Evolutionary conservation across 2,797 vertebrate species (phyloP), one percentile per base, ranked within the genome.

Genomic region (Champsocephalus gunnari): DNA sequence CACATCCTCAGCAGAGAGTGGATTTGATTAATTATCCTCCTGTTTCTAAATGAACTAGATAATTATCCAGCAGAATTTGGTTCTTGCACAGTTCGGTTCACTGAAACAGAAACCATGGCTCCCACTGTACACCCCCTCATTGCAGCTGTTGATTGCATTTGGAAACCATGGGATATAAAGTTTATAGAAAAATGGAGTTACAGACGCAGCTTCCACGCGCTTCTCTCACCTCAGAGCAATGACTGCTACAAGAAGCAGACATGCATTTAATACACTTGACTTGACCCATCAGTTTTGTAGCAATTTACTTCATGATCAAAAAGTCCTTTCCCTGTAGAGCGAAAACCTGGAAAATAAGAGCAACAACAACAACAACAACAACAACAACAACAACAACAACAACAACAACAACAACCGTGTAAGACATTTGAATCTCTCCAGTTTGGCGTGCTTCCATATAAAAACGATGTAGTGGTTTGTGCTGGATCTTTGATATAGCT

Each of bases 1-100:
- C 50, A 38, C 2, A 32, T 38, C 7, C 24, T 60, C 45, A 44
- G 1, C 45, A 62, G 8, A 57, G 54, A 66, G 60, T 72, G 71
- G 57, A 43, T 80, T 80, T 71, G 70, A 80, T 84, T 75, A 80
- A 84, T 84, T 73, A 66, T 54, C 64, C 32, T 59, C 50, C 9
- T 0, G 38, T 57, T 75, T 65, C 38, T 47, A 9, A 56, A 66
- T 67, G 47, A 45, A 65, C 73, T 65, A 58, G 47, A 71, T 72
- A 77, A 64, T 74, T 73, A 48, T 77, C 70, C 75, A 71, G 34
- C 28, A 60, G 50, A 66, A 65, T 79, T 38, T n/a, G 45, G 47
- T 43, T 76, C 16, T 41, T 32, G 19, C 73, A 56, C 32, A 69
- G 59, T 47, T 65, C 66, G 21, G 44, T 74, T 69, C 41, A 43